Evolutionary conservation across 2,797 vertebrate genomes (phyloP).

Genomic region (Apogon talboti): DNA sequence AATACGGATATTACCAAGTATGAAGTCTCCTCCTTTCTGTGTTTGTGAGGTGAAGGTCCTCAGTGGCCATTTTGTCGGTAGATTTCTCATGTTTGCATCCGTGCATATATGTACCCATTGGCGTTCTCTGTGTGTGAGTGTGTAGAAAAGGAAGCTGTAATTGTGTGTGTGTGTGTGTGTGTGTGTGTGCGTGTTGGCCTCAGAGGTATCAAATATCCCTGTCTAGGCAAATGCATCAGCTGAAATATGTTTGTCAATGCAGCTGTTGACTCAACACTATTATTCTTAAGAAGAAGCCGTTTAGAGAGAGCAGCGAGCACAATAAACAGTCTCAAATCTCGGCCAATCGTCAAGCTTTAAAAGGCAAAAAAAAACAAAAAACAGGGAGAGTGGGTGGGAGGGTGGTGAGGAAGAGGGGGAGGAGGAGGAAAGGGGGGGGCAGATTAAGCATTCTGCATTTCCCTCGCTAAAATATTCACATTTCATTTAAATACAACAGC

Average conservation of each 20-base stretch:
- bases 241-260: slow-evolving; percentile 74
- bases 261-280: slow-evolving; percentile 73
- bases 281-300: slow-evolving; percentile 70
- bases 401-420: background rate
- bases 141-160: slow-evolving; percentile 36
- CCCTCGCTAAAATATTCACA: slow-evolving; percentile 83
- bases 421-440: slow-evolving; percentile 35
- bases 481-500: slow-evolving; percentile 84
- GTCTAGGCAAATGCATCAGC: slow-evolving; percentile 60
- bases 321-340: slow-evolving; percentile 70
- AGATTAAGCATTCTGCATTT: slow-evolving; percentile 79
- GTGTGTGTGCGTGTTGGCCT: slow-evolving; percentile 25
- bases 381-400: slow-evolving; percentile 13
- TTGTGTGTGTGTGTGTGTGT: no score
- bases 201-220: slow-evolving; percentile 63
- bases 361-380: slow-evolving; percentile 33
- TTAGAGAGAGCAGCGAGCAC: slow-evolving; percentile 57
- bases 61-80: slow-evolving; percentile 69
- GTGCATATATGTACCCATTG: background rate
- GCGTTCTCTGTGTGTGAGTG: slow-evolving; percentile 23
- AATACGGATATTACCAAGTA: no score
- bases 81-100: slow-evolving; percentile 26
- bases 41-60: slow-evolving; percentile 38
- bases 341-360: slow-evolving; percentile 57
- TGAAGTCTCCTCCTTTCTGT: no score